Base-by-base conservation (phyloP, 2,113 vertebrate species). In the Ophiodon elongatus region DNA sequence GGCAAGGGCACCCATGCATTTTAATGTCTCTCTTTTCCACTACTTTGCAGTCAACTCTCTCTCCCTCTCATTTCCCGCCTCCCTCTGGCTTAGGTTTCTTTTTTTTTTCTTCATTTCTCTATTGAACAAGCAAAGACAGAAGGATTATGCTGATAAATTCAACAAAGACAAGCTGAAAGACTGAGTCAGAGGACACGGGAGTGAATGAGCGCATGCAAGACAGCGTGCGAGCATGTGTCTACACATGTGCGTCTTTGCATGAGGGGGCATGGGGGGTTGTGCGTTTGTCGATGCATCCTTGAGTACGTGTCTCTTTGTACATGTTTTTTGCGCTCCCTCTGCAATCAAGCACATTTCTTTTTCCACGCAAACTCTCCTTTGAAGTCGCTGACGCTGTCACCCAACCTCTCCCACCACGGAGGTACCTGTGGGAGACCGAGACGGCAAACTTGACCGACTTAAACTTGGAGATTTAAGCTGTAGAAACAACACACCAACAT, bases 1-100 rank as follows among this genome's bases (percentile, higher is more conserved):
- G 86, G 91, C 91, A 88, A 89, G 89, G 89, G 85, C 87, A 87
- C 60, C 80, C 82, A 87, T 87, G 85, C 89, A 90, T 91, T 91
- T 87, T 85, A 89, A 88, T 83, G 71, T 64, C 82, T 82, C 80
- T 86, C 66, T 74, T 80, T 76, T 39, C 74, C 29, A 27, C 45
- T 85, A 62, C 71, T 86, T 87, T 89, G 62, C 4, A 1, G 74
- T 66, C 83, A 41, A 35, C 54, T 78, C 35, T 64, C 65, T 84
- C 65, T 85, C 56, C 23, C 52, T 56, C 52, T 56, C 52, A 56
- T 21, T 41, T 50, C 33, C 72, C 7, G 6, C 47, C 41, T 25
- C 47, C 62, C 63, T 31, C 39, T 35, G 74, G 69, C 60, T 85
- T 85, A 45, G n/a, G 35, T 62, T 80, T 76, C 23, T 52, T 52